Evolutionary conservation across 2,113 vertebrate species (phyloP).

Genomic region (Bolborhynchus lineola): DNA sequence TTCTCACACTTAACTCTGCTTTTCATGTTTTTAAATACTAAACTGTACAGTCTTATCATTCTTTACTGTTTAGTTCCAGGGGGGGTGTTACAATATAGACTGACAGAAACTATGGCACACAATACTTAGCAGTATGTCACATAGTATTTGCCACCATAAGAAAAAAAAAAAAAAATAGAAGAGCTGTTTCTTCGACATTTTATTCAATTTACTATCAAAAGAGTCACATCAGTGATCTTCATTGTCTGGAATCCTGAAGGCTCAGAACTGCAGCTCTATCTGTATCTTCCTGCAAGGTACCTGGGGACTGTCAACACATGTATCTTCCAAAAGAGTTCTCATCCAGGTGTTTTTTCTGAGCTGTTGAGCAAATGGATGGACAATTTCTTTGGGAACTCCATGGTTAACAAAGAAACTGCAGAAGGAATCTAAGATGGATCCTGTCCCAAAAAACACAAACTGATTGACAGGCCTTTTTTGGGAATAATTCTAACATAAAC

Average conservation of each 20-base stretch:
- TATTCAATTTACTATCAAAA: not conserved
- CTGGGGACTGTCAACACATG: not conserved
- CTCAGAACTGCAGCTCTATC: not conserved
- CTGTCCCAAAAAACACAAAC: not conserved
- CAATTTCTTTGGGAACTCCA: not conserved
- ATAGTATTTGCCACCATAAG: not conserved
- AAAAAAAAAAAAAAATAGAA: not conserved
- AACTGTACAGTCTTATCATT: not conserved
- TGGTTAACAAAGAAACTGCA: not conserved
- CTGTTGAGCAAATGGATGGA: not conserved
- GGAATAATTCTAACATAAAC: not conserved
- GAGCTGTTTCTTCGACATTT: not conserved
- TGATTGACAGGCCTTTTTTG: not conserved
- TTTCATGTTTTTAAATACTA: not conserved
- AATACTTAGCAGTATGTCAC: not conserved
- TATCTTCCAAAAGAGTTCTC: not conserved
- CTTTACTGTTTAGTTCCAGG: not conserved
- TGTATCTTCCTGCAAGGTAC: not conserved
- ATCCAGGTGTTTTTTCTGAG: not conserved
- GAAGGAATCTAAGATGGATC: not conserved
- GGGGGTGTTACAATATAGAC: not conserved
- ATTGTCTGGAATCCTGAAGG: not conserved
- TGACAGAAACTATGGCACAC: not conserved
- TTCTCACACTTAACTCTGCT: not conserved
- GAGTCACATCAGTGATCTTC: not conserved